A percentile compares a stretch with the other conserved stretches of the same genome.
phyloP scores from a whole-genome alignment of 2,888 invertebrate genomes.

The Schizotus pectinicornis region DNA sequence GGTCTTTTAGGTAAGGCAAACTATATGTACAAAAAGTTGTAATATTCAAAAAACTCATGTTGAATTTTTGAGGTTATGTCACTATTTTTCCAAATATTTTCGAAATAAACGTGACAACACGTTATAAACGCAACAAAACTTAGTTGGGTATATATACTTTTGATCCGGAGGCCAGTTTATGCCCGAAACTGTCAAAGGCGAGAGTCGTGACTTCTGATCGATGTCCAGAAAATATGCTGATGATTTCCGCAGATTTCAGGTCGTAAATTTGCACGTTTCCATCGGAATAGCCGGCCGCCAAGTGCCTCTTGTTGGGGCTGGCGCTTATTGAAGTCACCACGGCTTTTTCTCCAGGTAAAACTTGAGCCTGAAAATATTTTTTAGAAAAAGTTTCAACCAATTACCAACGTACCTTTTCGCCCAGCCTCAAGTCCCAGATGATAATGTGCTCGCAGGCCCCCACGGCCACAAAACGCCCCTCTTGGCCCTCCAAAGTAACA shows the following conservation, averaged over 20 bases:
- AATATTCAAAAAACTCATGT: no score
- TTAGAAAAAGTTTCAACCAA: conserved; percentile 3
- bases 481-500: conserved; percentile 76
- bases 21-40: no score
- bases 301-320: conserved; percentile 75
- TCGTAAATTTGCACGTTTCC: conserved; percentile 87
- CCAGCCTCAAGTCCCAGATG: conserved; percentile 91
- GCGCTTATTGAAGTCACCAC: conserved; percentile 79
- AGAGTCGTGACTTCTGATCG: conserved; percentile 82
- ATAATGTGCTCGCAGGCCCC: conserved; percentile 93
- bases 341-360: conserved; percentile 80
- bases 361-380: conserved; percentile 68
- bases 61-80: no score
- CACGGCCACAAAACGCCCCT: conserved; percentile 86
- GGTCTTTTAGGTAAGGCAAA: no score
- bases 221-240: conserved; percentile 84
- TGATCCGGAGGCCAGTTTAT: conserved; percentile 87
- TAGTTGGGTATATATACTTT: conserved; percentile 63
- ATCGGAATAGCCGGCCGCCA: conserved; percentile 93
- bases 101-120: background rate
- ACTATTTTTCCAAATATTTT: no score
- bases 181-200: conserved; percentile 82
- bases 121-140: conserved; percentile 8
- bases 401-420: conserved; percentile 69
- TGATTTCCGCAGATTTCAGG: conserved; percentile 72